Evolutionary conservation across 1,140 invertebrate genomes (phyloP), one percentile per base, ranked within the genome.

Genomic region (Papilio dardanus): DNA sequence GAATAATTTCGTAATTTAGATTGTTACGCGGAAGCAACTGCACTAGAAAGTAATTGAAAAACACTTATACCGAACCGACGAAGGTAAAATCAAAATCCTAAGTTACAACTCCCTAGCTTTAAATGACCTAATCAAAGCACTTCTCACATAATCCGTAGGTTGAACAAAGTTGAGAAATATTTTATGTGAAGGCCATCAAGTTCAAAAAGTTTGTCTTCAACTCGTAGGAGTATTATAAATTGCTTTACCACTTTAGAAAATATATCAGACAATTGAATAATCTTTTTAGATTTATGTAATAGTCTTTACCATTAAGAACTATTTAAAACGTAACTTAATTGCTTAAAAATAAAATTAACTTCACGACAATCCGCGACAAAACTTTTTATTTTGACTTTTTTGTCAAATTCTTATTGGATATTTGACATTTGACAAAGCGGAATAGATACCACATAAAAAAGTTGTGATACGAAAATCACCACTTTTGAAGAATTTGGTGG

Each of bases 151-250:
- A 71, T 65, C 71, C 79, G 71, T 71, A 76, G 74, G 75, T 73
- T 67, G 79, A 76, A 80, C 67, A 76, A 50, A 74, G 74, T 78
- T 80, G 74, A 77, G 79, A 77, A 80, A 80, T 77, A 74, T 68
- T 76, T 62, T 28, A 79, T 58, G 66, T 77, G 75, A 80, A 77
- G 71, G 78, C 69, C 79, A 66, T 54, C 79, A 74, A 80, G 71
- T 78, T 77, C 42, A 69, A 73, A 73, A 71, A 62, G 68, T 46
- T 62, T 76, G 54, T 67, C 58, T 46, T 62, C 62, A 69, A 40
- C 50, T 42, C 33, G 28, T 67, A 21, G 68, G 30, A 67, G 21
- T n/a, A 46, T 33, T 30, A 71, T 50, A 24, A 24, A 73, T 73
- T 28, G 16, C 4, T 42, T 46, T 33, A 65, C 42, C 33, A 65